Base-by-base conservation (phyloP, 2,797 vertebrate species). In the Sebastes taczanowskii region DNA sequence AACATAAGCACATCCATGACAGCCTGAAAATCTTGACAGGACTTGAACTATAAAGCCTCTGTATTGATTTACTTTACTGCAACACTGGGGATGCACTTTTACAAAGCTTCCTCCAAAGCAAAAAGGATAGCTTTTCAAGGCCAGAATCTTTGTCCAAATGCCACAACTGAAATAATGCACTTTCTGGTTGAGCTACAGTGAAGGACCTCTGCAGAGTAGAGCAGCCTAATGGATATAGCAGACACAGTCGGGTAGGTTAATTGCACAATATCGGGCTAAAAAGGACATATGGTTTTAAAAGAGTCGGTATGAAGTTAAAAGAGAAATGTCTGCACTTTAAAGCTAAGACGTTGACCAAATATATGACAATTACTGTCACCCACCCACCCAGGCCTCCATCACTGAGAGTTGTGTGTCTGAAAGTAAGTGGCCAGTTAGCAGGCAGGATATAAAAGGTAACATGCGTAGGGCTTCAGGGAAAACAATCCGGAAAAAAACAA, bases 151-250 rank as follows among this genome's bases (percentile, higher is more conserved):
- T 85, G 86, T 92, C 86, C 81, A 86, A 93, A 92, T 87, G 88
- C 92, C 91, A 92, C 86, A 86, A 91, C 86, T 92, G 80, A 91
- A 94, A 91, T 92, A 91, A 90, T 84, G 88, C 85, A 80, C 79
- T 89, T 85, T 89, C 89, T 85, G 80, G 84, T 89, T 74, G 90
- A 91, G 83, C 89, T 87, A 23, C 80, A 86, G 77, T 63, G 67
- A 82, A 88, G 86, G 90, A 88, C 85, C 87, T 86, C 88, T 90
- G 88, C 88, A 86, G 87, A 91, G 88, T 71, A 5, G 69, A 72
- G 68, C 72, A 78, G 85, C 65, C 86, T 95, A 91, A 96, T 94
- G 93, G 85, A 88, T 91, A 42, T 76, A 95, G 74, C 94, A 95
- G 92, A 92, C 82, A 58, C 62, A 74, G 85, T 86, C 61, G 79